Evolutionary conservation across 2,888 invertebrate species (phyloP), one percentile per base, ranked within the genome.

Genomic region (Troides aeacus): DNA sequence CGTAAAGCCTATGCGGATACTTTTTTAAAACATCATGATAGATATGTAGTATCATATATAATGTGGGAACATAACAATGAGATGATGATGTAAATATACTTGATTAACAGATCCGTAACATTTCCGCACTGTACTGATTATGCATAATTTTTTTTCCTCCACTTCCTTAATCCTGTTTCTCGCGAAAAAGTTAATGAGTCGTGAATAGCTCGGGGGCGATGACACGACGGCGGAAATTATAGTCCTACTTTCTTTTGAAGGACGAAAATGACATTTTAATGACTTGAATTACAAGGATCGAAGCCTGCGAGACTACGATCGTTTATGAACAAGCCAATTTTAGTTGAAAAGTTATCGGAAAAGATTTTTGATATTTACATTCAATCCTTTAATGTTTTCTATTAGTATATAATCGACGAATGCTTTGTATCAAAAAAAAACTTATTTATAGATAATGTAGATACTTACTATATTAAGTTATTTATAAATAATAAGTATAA

Each of bases 211-310:
- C 76, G 74, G 74, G 73, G 72, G 73, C 72, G 77, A 80, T 82
- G 80, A 79, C 79, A 75, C 23, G 66, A 79, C 73, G 74, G 78
- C 65, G 81, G 82, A 84, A 78, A 72, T 73, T 72, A 77, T 76
- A 74, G 77, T 73, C 77, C 76, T 75, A 74, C 80, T 83, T 81
- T 80, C 80, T 77, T 73, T 72, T 76, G 70, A 69, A 66, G 74
- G 68, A 78, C 77, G 77, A 75, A 79, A 85, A 83, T 81, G 71
- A 76, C 75, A 74, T 79, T 84, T 79, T 84, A 84, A 85, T 81
- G 81, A 79, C 75, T 78, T 71, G 69, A 75, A 66, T 72, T 72
- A 74, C 69, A 70, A 70, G 60, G 59, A 71, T 56, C 69, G 65
- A 46, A 50, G 56, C 23, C 57, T 66, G 62, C 39, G 4, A n/a